Evolutionary conservation across 2,113 vertebrate genomes (phyloP).

Genomic region (Clupea harengus): DNA sequence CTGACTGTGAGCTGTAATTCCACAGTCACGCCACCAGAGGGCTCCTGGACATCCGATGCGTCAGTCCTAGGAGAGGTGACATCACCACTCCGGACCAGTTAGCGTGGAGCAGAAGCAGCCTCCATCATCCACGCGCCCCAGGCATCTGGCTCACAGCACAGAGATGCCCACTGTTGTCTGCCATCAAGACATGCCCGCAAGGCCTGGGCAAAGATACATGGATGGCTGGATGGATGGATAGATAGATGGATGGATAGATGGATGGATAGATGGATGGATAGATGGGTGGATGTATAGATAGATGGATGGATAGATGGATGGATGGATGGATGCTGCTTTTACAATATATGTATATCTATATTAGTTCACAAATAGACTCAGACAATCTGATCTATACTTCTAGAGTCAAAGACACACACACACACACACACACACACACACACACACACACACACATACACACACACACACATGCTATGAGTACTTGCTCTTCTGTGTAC

Average conservation of each 20-base stretch:
- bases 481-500: not conserved
- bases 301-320: not conserved
- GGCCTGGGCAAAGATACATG: not conserved
- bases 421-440: not conserved
- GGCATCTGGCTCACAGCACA: not conserved
- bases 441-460: slow-evolving; percentile 9
- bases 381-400: not conserved
- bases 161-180: not conserved
- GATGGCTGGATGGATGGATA: not conserved
- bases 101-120: not conserved
- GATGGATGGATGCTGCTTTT: not conserved
- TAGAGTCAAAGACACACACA: not conserved
- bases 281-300: not conserved
- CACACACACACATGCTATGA: not conserved
- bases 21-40: not conserved
- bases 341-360: not conserved
- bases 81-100: not conserved
- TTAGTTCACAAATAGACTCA: not conserved
- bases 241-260: not conserved
- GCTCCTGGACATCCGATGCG: not conserved
- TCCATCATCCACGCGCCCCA: not conserved
- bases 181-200: not conserved
- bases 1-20: not conserved
- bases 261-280: not conserved
- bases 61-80: not conserved